Percentiles rank a stretch among this genome's conserved stretches.
phyloP scores from a whole-genome alignment of 2,113 vertebrate species.

The Pleuronectes platessa region DNA sequence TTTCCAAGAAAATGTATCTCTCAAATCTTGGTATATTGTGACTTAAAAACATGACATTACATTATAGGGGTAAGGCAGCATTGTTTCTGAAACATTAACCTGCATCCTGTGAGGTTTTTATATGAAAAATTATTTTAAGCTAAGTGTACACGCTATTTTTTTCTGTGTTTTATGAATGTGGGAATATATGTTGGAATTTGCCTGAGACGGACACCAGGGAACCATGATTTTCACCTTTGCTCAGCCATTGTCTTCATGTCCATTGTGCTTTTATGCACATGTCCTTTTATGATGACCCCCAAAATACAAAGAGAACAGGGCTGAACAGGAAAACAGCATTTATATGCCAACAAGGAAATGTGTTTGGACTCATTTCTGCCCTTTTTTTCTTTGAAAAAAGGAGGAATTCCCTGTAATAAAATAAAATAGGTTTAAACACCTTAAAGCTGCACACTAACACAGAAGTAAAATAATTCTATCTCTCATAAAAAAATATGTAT shows the following conservation, averaged over 20 bases:
- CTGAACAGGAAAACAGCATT: slow-evolving; percentile 76
- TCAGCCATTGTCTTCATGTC: slow-evolving; percentile 75
- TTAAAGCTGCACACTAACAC: background rate
- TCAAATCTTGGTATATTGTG: background rate
- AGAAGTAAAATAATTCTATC: background rate
- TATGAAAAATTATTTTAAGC: background rate
- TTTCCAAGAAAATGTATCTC: background rate
- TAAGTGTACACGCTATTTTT: slow-evolving; percentile 12
- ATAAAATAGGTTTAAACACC: background rate
- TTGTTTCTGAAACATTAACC: background rate
- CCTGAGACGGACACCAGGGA: slow-evolving; percentile 52
- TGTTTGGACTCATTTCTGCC: slow-evolving; percentile 39
- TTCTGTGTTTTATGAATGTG: slow-evolving; percentile 52
- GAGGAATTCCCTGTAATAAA: slow-evolving; percentile 10
- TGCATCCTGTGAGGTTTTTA: background rate
- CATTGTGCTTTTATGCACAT: slow-evolving; percentile 79
- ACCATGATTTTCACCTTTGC: slow-evolving; percentile 68
- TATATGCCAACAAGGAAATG: slow-evolving; percentile 80
- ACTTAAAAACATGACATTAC: background rate
- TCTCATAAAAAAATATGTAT: background rate
- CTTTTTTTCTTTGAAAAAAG: slow-evolving; percentile 21
- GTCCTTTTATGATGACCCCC: slow-evolving; percentile 61
- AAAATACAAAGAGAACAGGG: slow-evolving; percentile 75
- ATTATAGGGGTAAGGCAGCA: background rate
- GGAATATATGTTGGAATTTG: slow-evolving; percentile 64